Evolutionary conservation across 2,797 vertebrate genomes (phyloP), one percentile per base, ranked within the genome.

Genomic region (Lepilemur septentrionalis): DNA sequence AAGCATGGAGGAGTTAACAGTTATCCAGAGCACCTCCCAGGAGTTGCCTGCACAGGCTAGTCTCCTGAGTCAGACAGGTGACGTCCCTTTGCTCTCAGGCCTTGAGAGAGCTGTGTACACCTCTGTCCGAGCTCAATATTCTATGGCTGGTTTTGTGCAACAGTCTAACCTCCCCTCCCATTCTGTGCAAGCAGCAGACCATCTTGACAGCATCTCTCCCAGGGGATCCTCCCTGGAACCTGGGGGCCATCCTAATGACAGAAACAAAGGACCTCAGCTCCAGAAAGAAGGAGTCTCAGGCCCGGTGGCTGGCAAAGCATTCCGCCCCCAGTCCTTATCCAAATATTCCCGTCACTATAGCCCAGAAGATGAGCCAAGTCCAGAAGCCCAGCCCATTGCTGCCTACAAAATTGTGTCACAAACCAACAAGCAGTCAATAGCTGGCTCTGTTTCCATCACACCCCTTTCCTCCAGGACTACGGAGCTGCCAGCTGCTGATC

Each of bases 281-380:
- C 97, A 98, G 46, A 97, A 95, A 57, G 98, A 98, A 11, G 88
- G 94, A 0, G 12, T 81, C 55, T 98, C 97, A 70, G 97, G 97
- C 69, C 13, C 98, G 0, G 96, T 98, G 41, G 97, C 98, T 41
- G 98, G 97, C 83, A 98, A 99, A 28, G 98, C 99, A 28, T 99
- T 99, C 99, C 99, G 98, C 93, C 99, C 99, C 0, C 99, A 99
- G 97, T 99, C 99, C 95, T 97, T 99, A 70, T 90, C 98, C 95
- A 99, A 99, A 98, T 99, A 99, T 90, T 99, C 99, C 97, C 99
- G 99, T 76, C 99, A 99, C 98, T 99, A 99, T 96, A 57, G 98
- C 8, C 98, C 98, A 0, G 98, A 99, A n/a, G 98, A 98, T 3
- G 97, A 98, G 93, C 98, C 98, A 83, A 98, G 98, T 87, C 92